Base-by-base conservation (phyloP, 1,140 invertebrate species). In the Saccostrea echinata region DNA sequence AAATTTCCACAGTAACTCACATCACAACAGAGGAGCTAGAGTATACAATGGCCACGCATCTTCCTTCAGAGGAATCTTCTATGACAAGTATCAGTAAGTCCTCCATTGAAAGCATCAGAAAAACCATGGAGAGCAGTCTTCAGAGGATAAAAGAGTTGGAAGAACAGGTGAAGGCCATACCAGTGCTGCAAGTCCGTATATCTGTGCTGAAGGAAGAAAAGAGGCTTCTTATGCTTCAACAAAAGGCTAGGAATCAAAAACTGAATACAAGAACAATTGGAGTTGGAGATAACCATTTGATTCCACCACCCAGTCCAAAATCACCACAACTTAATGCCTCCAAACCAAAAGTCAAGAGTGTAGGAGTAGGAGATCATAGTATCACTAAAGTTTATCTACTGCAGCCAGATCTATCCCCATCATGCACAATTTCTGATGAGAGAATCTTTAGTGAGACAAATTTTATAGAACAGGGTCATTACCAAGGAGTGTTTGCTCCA, bases 151-250 rank as follows among this genome's bases (percentile, higher is more conserved):
- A 96, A 93, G 97, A 98, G 92, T 95, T 98, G 88, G 97, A 98
- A 95, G 97, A 97, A 93, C 97, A 97, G 95, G 97, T 97, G 27
- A 98, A 97, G 95, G 94, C 96, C 55, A 97, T 98, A 94, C 97
- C 97, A n/a, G 95, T 97, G 91, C 94, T 98, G 84, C 96, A 98
- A 96, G 97, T 97, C 93, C 84, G 94, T 95, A 95, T 98, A 18
- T 96, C 96, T 57, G 96, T 96, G 51, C 93, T 98, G 84, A 96
- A 97, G 92, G 96, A 97, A 90, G 97, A 98, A 94, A 97, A 97
- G 89, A 95, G 96, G 24, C 95, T 96, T 43, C 93, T 98, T 86
- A 92, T 96, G 82, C 94, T 96, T 52, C 96, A 96, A 92, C 94
- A 97, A 53, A 94, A 94, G 92, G 92, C 94, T 27, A 92, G 90